These are phyloP conservation scores for Botrylloides violaceus DNA, from an alignment of 23 tunicate species.

Conservation along the genomic window DNA sequence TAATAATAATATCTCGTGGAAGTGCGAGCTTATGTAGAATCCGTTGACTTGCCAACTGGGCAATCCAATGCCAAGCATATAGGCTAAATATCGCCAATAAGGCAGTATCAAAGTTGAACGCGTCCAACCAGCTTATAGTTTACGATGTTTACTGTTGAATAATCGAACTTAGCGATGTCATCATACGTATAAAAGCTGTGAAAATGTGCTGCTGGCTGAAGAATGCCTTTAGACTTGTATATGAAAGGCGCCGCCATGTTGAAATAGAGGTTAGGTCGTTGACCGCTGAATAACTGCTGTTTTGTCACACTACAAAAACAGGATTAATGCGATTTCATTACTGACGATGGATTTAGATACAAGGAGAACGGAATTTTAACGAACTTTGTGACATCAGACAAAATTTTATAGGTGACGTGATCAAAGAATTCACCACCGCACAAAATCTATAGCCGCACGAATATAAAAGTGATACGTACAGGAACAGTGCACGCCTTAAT, in stretches of 20 bases:
- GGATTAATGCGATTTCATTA: background rate
- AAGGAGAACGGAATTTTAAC: constrained; percentile 1
- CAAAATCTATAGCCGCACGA: background rate
- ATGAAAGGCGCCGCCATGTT: background rate
- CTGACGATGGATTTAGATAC: background rate
- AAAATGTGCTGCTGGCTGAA: background rate
- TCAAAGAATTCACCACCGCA: constrained; percentile 3
- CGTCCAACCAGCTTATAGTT: background rate
- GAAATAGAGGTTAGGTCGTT: background rate
- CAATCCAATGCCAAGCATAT: too few species aligned
- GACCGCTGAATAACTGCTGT: background rate
- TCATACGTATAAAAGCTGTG: background rate
- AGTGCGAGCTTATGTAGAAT: too few species aligned
- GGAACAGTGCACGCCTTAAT: too few species aligned
- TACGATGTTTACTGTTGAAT: background rate
- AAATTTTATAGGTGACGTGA: background rate
- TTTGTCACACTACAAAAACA: background rate
- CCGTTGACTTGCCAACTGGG: too few species aligned
- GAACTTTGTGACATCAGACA: background rate
- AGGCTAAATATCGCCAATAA: too few species aligned
- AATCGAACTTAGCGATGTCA: background rate
- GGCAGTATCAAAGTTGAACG: too few species aligned
- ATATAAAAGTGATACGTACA: too few species aligned
- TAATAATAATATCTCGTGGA: too few species aligned
- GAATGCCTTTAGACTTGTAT: background rate